Percentiles rank a stretch among this genome's conserved stretches.
These are phyloP conservation scores for Volucella inflata DNA, from an alignment of 2,888 invertebrate genomes.

Conservation along the genomic window DNA sequence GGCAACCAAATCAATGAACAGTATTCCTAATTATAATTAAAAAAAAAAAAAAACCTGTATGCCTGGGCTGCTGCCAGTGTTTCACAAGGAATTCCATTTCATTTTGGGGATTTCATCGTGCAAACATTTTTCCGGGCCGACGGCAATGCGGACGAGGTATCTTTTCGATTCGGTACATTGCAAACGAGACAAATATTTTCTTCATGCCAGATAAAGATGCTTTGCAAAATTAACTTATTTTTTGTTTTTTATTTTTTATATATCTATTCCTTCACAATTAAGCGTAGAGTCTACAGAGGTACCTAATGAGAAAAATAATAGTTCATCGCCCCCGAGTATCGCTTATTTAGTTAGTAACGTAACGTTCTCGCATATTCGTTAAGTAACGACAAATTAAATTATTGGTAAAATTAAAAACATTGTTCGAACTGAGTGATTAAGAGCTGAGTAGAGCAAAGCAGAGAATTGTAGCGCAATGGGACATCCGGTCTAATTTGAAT, in stretches of 20 bases:
- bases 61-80: slow-evolving; percentile 40
- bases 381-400: slow-evolving; percentile 46
- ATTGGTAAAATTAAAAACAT: slow-evolving; percentile 71
- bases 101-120: slow-evolving; percentile 43
- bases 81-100: slow-evolving; percentile 63
- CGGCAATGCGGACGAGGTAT: slow-evolving; percentile 53
- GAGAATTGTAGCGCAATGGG: slow-evolving; percentile 56
- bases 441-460: slow-evolving; percentile 35
- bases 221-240: slow-evolving; percentile 66
- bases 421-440: slow-evolving; percentile 69
- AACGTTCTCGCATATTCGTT: neutral
- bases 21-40: slow-evolving; percentile 71
- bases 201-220: slow-evolving; percentile 71
- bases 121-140: slow-evolving; percentile 47
- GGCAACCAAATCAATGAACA: slow-evolving; percentile 56
- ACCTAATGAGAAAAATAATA: slow-evolving; percentile 19
- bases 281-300: neutral
- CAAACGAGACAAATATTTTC: slow-evolving; percentile 77
- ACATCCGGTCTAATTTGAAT: slow-evolving; percentile 75
- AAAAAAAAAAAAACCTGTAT: slow-evolving; percentile 7
- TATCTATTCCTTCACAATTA: neutral
- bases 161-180: slow-evolving; percentile 77
- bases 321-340: neutral
- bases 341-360: no score
- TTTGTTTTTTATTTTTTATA: neutral